Conservation (phyloP, 2,888 invertebrate genomes). For the Stenodema calcarata region DNA sequence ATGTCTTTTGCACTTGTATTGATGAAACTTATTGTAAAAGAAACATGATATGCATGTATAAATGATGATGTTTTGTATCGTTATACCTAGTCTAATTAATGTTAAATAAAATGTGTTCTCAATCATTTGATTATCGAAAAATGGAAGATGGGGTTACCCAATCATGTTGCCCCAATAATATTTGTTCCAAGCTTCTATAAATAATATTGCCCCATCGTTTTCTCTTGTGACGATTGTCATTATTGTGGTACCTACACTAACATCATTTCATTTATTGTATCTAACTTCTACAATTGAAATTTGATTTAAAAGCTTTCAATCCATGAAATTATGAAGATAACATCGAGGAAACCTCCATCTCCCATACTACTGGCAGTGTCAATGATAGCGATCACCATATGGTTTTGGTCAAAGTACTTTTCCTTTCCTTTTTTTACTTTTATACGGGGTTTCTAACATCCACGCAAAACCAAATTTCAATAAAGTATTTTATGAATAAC, state of each 20-base stretch:
- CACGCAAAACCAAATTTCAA: neutral
- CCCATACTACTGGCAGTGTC: neutral
- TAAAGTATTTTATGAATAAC: neutral
- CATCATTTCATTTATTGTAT: neutral
- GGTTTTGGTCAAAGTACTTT: neutral
- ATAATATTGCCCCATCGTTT: neutral
- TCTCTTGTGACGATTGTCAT: neutral
- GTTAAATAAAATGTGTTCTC: neutral
- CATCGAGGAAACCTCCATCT: neutral
- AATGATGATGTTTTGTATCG: neutral
- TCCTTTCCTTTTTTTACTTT: too few relatives aligned
- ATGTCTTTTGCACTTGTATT: constrained; percentile 1
- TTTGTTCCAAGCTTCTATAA: neutral
- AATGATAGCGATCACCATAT: neutral
- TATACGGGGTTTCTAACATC: neutral
- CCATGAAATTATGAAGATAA: neutral
- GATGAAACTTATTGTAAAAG: neutral
- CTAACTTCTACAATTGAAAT: neutral
- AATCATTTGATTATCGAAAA: neutral
- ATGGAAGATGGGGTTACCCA: neutral
- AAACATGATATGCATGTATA: neutral
- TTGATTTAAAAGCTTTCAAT: neutral
- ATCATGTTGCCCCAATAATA: neutral
- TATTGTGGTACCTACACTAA: neutral
- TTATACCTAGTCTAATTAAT: neutral